Percentiles rank a stretch among this genome's conserved stretches.
These are phyloP conservation scores for Orientallactaga bullata DNA, from an alignment of 2,113 vertebrate genomes.

Conservation along the genomic window DNA sequence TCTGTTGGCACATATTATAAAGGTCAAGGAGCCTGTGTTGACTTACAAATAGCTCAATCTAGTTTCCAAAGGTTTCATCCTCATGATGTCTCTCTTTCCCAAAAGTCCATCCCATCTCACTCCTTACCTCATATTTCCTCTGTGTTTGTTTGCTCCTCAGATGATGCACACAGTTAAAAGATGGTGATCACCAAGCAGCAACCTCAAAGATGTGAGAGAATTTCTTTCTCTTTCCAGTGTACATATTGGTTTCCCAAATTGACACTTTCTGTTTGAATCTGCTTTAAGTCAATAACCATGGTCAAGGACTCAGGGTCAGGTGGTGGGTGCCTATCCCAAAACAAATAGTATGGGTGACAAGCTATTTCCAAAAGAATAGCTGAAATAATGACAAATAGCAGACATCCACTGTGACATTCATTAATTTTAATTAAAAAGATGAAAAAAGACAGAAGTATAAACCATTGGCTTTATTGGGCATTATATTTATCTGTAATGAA, in stretches of 20 bases:
- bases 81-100: background rate
- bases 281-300: background rate
- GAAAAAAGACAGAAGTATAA: background rate
- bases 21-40: background rate
- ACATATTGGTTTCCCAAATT: background rate
- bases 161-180: background rate
- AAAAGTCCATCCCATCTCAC: background rate
- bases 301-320: background rate
- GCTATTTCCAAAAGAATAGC: background rate
- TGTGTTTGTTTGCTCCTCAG: background rate
- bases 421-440: background rate
- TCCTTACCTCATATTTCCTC: background rate
- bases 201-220: background rate
- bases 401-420: background rate
- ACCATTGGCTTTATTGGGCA: background rate
- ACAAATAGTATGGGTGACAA: background rate
- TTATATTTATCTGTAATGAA: background rate
- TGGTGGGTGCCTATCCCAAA: background rate
- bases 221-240: background rate
- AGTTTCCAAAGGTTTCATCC: background rate
- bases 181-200: background rate
- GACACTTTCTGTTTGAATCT: background rate
- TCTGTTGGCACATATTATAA: background rate
- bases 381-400: background rate
- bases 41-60: background rate